Base-by-base conservation (phyloP, 2,888 invertebrate genomes). In the Tenodera sinensis region DNA sequence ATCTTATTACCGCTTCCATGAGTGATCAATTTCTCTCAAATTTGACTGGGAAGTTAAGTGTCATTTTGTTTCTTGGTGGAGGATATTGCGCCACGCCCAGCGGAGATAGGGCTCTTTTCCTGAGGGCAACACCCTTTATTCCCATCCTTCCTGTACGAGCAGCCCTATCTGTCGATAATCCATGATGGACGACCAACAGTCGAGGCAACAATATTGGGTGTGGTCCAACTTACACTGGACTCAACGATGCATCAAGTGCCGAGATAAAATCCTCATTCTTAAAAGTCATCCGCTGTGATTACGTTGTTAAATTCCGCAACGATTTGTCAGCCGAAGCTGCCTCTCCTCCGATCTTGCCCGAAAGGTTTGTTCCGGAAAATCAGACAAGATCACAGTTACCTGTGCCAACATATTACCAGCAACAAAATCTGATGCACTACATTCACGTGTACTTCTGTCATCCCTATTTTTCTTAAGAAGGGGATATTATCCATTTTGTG, bases 111-210 rank as follows among this genome's bases (percentile, higher is more conserved):
- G 87, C 47, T 15, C 28, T 28, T 82, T 42, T 84, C 88, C 83
- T 83, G 81, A 28, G 83, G 88, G 88, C 42, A 85, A 30, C 88
- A 88, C 88, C 88, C 88, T 85, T 88, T 82, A 88, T 85, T 88
- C 85, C 85, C 88, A 88, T 85, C 54, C 84, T 28, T 54, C 42
- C 83, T 28, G 83, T 47, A 30, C 30, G 71, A 81, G 28, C 87
- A 81, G 83, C 42, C 14, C 82, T 82, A 87, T 87, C 87, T 87
- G 87, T 87, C 87, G 87, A 87, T 87, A 87, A 81, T 83, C 82
- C 81, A 42, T 88, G 88, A 88, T 88, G 88, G 84, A 88, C 88
- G 88, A 88, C 87, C 28, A 87, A 81, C 82, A 82, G 28, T 81
- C 82, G 25, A 47, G 54, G 54, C 82, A 87, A 87, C 87, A 87